Base-by-base conservation (phyloP, 1,140 invertebrate species). In the Agrypnia vestita region DNA sequence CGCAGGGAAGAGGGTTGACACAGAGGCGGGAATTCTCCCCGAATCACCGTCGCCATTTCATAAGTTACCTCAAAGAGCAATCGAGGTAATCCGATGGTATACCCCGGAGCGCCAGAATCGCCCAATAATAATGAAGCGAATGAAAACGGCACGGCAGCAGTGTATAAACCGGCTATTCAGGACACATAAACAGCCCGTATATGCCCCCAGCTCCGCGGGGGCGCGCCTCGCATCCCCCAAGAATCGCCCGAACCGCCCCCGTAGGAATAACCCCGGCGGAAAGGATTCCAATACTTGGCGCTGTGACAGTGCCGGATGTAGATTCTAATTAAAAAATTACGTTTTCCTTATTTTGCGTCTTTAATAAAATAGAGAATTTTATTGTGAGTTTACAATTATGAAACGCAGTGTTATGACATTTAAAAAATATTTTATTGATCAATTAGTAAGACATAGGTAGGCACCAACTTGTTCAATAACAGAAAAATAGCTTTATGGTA, bases 41-140 rank as follows among this genome's bases (percentile, higher is more conserved):
- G 72, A 59, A 59, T 59, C 55, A 74, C 46, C 35, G 49, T 25
- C 72, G 25, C 72, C 72, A 11, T 74, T 74, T 74, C 72, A 74
- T 74, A 74, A 74, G 72, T 74, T 59, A 59, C 49, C 55, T 69
- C 64, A 55, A 77, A 69, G 75, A 69, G 75, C 75, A 77, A 77
- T 77, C 59, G 59, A 69, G 59, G 75, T 77, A 77, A 77, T 77
- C 75, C 47, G 49, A 69, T 47, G 67, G 62, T 69, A 47, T 69
- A 69, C 64, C 64, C 64, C 35, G 19, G 61, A 69, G 62, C 62
- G 76, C 62, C 21, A 15, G 56, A 79, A 79, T 79, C 78, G 78
- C 64, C 78, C 78, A 79, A 79, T 79, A 79, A 79, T 79, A 79
- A 79, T 79, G 78, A 79, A 79, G 71, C 67, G 51, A 79, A 79